Base-by-base conservation (phyloP, 2,888 invertebrate genomes). In the Busseola fusca region DNA sequence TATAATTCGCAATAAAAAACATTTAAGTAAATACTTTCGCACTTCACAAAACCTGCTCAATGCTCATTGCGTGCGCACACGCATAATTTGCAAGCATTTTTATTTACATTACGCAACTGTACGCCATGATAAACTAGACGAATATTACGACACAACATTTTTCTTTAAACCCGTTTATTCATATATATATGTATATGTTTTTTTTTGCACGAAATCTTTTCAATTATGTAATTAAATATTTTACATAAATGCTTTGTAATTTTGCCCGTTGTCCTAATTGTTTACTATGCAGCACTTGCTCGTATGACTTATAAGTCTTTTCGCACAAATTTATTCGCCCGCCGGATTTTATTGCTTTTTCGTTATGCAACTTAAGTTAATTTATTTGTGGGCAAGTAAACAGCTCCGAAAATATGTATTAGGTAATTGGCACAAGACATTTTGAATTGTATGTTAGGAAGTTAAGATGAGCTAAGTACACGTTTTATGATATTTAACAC, bases 61-160 rank as follows among this genome's bases (percentile, higher is more conserved):
- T 65, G 74, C 42, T 76, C 66, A 57, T 80, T 65, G 77, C 83
- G 72, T 83, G 83, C 68, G 56, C 52, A 50, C 27, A 69, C 83
- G 75, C 72, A 72, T 71, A 74, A 84, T 75, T 82, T 69, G 74
- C 85, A 74, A 69, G 64, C n/a, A 56, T 77, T 74, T 84, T 78
- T 80, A 72, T 71, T 74, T 74, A 27, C 66, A 58, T 78, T 74
- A 81, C 76, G 76, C 69, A 85, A 84, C 25, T 72, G 52, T 30
- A 58, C 45, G 60, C 70, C 78, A 72, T 80, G 74, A 80, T 80
- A 71, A 50, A 76, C 73, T 84, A 83, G 81, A 81, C 73, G 80
- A 75, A 81, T 60, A 74, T 83, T 84, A 77, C 77, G 71, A 71
- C 71, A 81, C 56, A 63, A 25, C 45, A 59, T 72, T 74, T 72